Percentiles rank a stretch among this genome's conserved stretches.
Evolutionary conservation across 2,113 vertebrate species (phyloP).

Genomic region (Pomatorhinus ruficollis): DNA sequence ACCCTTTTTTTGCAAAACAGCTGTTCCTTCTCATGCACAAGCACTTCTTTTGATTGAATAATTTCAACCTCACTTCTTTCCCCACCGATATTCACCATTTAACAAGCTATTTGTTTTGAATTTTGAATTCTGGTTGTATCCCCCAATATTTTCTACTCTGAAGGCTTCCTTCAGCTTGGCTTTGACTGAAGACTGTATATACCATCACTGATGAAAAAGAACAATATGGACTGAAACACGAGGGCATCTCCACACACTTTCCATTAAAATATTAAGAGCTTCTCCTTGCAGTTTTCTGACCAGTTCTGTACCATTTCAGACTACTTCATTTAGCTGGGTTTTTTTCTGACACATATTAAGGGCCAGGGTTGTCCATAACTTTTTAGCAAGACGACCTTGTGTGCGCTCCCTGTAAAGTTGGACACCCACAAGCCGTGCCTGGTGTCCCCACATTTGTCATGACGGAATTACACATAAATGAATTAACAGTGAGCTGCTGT

Average conservation of each 20-base stretch:
- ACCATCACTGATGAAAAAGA: not conserved
- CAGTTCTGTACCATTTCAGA: not conserved
- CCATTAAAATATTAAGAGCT: not conserved
- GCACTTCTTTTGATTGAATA: rapidly evolving
- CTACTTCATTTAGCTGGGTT: not conserved
- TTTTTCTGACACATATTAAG: not conserved
- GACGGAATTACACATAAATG: not conserved
- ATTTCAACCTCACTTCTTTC: not conserved
- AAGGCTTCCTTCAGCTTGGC: not conserved
- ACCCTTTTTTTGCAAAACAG: not conserved
- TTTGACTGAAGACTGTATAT: not conserved
- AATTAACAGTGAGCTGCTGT: not conserved
- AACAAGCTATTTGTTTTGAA: not conserved
- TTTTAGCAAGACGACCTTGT: not conserved
- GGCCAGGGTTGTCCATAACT: not conserved
- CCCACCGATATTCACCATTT: not conserved
- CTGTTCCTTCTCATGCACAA: not conserved
- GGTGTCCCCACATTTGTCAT: not conserved
- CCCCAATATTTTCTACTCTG: not conserved
- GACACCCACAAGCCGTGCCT: not conserved
- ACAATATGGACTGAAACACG: rapidly evolving
- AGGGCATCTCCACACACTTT: not conserved
- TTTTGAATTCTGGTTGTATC: not conserved
- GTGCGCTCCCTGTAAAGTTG: not conserved
- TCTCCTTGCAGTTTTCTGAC: not conserved